These are phyloP conservation scores for Saturnia japonica DNA, from an alignment of 2,888 invertebrate species.

Conservation along the genomic window DNA sequence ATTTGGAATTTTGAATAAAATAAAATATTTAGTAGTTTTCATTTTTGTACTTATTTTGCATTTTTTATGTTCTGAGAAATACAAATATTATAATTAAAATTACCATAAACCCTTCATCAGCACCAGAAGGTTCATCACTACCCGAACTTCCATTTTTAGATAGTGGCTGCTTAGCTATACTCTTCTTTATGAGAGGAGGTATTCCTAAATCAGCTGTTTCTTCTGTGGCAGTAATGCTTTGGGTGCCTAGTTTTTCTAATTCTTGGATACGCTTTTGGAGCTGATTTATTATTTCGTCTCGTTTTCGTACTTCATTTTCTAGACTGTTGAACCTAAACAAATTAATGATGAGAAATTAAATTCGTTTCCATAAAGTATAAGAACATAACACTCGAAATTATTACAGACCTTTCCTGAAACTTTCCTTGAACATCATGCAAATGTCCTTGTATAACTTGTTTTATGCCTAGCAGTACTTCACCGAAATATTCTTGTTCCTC, in stretches of 20 bases:
- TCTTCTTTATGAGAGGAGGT: conserved; percentile 23
- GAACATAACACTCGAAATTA: conserved; percentile 8
- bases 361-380: neutral
- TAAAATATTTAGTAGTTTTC: neutral
- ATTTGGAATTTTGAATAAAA: neutral
- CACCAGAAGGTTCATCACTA: conserved; percentile 70
- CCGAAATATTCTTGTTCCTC: conserved; percentile 92
- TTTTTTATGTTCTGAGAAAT: neutral
- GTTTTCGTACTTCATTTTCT: conserved; percentile 89
- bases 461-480: conserved; percentile 89
- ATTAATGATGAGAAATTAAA: neutral
- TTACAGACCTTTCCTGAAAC: conserved; percentile 83
- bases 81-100: conserved; percentile 6
- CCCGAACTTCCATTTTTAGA: conserved; percentile 70
- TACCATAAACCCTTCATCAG: conserved; percentile 79
- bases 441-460: conserved; percentile 90
- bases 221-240: conserved; percentile 36
- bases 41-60: neutral
- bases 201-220: conserved; percentile 35
- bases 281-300: conserved; percentile 91
- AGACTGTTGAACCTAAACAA: conserved; percentile 84
- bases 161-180: conserved; percentile 32
- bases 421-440: conserved; percentile 87
- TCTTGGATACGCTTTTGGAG: conserved; percentile 88
- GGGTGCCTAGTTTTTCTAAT: conserved; percentile 77